Base-by-base conservation (phyloP, 1,140 invertebrate species). In the Chrysomallon squamiferum region DNA sequence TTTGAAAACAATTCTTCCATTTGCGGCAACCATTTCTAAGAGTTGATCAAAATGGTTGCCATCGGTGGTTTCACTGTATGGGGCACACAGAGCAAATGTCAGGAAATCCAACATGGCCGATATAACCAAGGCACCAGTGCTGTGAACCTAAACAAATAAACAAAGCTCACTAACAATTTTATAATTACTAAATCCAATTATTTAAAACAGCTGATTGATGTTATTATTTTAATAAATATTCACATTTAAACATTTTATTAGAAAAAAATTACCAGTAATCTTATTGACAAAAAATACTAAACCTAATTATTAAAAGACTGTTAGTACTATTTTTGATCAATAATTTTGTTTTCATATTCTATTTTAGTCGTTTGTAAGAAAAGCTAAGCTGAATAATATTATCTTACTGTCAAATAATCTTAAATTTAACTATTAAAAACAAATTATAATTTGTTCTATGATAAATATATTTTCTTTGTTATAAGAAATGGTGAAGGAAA, bases 31-130 rank as follows among this genome's bases (percentile, higher is more conserved):
- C 90, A 98, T 91, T 86, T 96, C 93, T 35, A 99, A 86, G 35
- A 99, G 87, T 66, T 91, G 91, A 84, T 99, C 97, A 87, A 99
- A 99, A 81, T 98, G 93, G 77, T 94, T 94, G 22, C 96, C 95
- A 82, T 98, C 95, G 0, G 98, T 99, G 33, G 98, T 99, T 88
- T 99, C 98, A 84, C 95, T 97, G 87, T 99, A 99, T 25, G 98
- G 98, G 66, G 97, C 94, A 87, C 97, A 99, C 11, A 99, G 87
- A 6, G 96, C 93, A 88, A 97, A 99, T n/a, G 97, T 99, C 68
- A 99, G 87, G 81, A 99, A 97, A 87, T 99, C 98, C 77, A 99
- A 88, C 95, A 99, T 97, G 38, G 95, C 93, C 25, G 89, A 86
- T 49, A 92, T 89, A 22, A 91, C 88, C 18, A 91, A 77, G 43